phyloP scores from a whole-genome alignment of 1,140 invertebrate genomes.

The Papilio xuthus region DNA sequence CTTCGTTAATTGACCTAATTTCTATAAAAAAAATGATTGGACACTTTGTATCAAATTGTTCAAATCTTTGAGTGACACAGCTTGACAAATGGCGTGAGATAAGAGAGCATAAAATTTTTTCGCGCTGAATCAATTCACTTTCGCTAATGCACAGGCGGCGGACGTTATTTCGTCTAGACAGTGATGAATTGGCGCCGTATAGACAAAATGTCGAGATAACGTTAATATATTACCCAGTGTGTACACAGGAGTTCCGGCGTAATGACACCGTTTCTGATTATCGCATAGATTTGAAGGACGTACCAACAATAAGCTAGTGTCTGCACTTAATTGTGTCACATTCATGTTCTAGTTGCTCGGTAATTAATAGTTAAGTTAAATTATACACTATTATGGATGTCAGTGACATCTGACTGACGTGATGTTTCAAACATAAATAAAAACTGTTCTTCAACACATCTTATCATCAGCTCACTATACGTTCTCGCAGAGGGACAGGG shows the following conservation, averaged over 20 bases:
- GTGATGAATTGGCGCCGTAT: constrained; percentile 69
- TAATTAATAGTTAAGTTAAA: neutral
- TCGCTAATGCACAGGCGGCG: constrained; percentile 53
- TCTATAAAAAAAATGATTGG: neutral
- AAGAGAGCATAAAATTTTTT: constrained; percentile 50
- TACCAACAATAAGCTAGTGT: constrained; percentile 27
- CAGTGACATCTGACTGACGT: neutral
- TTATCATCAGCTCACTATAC: no score
- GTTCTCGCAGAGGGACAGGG: no score
- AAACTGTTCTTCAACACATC: neutral
- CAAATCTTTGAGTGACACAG: neutral
- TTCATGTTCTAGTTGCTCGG: neutral
- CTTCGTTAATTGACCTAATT: neutral
- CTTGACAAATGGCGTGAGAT: constrained; percentile 46
- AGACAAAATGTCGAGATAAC: constrained; percentile 75
- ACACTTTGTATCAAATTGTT: constrained; percentile 1
- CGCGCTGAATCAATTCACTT: constrained; percentile 58
- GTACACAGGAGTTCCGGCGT: constrained; percentile 51
- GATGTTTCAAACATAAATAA: neutral
- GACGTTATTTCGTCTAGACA: constrained; percentile 52
- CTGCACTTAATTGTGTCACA: constrained; percentile 41
- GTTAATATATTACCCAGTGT: constrained; percentile 66
- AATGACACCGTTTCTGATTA: constrained; percentile 61
- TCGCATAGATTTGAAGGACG: constrained; percentile 50
- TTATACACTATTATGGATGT: neutral